Evolutionary conservation across 1,140 invertebrate species (phyloP), one percentile per base, ranked within the genome.

Genomic region (Sycobia sp.): DNA sequence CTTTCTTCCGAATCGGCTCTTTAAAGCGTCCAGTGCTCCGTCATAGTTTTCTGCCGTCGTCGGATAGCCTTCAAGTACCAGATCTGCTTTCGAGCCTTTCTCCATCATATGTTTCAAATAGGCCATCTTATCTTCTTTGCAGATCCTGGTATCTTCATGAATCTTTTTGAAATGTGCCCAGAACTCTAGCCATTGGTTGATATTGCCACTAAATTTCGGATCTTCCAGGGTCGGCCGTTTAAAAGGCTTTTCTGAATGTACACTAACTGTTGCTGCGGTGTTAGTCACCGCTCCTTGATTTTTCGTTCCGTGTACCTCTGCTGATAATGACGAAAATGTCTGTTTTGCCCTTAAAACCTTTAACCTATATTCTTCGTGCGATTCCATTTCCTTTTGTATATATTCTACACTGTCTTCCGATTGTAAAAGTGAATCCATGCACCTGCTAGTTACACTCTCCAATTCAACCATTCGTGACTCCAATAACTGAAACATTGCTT

Each of bases 121-220:
- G 16, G 73, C 56, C 41, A 70, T 69, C 62, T 79, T 79, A 62
- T 77, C 71, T 10, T 65, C 56, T 9, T 53, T 56, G 25, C 61
- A 55, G 2, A 78, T 54, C 9, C 49, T 57, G 18, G 25, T 22
- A 65, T 78, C 73, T 43, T 73, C 71, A 53, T 80, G 66, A 23
- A 80, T 74, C n/a, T n/a, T 74, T 25, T 67, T 65, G 41, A 79
- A 78, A 65, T 72, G 69, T 10, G 67, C 46, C 76, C 77, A 79
- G 59, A 78, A 81, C 8, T 65, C 23, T 4, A 80, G 47, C 76
- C 73, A 13, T 76, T 44, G 56, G 75, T 67, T 16, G 73, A 56
- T 54, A 71, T 72, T 53, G 8, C 77, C 76, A 14, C 54, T 53
- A 49, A 75, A 80, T 29, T 72, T 75, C 49, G 54, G 60, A 2